Conservation (phyloP, 2,797 vertebrate genomes). For the Novumbra hubbsi region DNA sequence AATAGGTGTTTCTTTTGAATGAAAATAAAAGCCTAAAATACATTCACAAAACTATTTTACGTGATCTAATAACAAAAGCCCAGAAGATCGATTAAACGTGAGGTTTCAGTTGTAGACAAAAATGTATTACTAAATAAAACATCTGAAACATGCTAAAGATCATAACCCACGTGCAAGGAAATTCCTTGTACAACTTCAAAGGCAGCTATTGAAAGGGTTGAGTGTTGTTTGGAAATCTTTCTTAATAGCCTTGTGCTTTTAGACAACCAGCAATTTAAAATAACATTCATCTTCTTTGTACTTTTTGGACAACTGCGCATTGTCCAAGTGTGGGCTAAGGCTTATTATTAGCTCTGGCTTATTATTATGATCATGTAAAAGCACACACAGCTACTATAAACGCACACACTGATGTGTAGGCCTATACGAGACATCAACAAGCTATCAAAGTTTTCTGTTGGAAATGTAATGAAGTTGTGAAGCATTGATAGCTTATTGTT, state of each 20-base stretch:
- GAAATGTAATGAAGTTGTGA: too few species aligned
- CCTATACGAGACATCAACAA: too few species aligned
- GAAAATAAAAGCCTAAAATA: neutral
- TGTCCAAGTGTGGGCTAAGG: neutral
- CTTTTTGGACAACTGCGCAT: neutral
- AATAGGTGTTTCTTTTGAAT: neutral
- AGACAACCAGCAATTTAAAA: neutral
- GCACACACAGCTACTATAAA: too few species aligned
- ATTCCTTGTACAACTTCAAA: neutral
- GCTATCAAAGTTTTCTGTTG: too few species aligned
- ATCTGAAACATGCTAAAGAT: slow-evolving; percentile 5
- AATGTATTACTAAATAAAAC: neutral
- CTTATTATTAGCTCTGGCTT: neutral
- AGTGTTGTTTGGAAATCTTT: neutral
- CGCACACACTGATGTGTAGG: neutral
- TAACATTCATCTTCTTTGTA: neutral
- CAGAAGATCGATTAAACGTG: slow-evolving; percentile 10
- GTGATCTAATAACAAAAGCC: slow-evolving; percentile 24
- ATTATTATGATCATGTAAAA: too few species aligned
- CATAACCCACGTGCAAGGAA: neutral
- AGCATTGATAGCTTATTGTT: too few species aligned
- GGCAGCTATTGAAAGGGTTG: neutral
- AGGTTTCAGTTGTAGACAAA: slow-evolving; percentile 19
- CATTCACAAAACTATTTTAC: neutral
- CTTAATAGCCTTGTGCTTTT: neutral